These are phyloP conservation scores for Hypotaenidia philippensis DNA, from an alignment of 2,797 vertebrate genomes.

Conservation along the genomic window DNA sequence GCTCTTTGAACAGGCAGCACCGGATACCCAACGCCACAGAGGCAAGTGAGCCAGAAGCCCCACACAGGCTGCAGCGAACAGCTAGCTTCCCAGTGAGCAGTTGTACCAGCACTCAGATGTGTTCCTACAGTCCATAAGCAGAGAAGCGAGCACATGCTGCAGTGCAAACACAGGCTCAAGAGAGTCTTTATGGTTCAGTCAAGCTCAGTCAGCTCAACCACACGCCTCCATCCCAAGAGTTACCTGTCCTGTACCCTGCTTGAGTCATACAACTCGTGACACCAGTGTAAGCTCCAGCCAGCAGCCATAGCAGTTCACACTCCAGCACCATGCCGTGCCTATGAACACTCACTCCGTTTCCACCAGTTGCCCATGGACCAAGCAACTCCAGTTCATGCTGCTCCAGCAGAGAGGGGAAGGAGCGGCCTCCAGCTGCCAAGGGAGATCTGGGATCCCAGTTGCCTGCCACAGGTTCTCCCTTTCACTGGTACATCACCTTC, in stretches of 20 bases:
- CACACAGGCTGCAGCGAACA: background rate
- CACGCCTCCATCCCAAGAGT: fast-evolving
- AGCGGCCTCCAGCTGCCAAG: too few relatives aligned
- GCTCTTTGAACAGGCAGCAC: background rate
- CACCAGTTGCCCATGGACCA: too few relatives aligned
- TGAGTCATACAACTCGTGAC: fast-evolving
- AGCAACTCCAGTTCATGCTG: too few relatives aligned
- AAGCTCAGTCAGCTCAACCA: background rate
- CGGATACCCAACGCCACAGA: too few relatives aligned
- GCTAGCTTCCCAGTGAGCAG: fast-evolving
- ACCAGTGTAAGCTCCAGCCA: background rate
- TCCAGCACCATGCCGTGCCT: background rate
- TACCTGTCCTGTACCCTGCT: fast-evolving
- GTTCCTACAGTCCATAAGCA: too few relatives aligned
- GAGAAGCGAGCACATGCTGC: fast-evolving
- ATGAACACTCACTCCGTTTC: fast-evolving
- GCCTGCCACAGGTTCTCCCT: fast-evolving
- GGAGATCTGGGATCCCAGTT: fast-evolving
- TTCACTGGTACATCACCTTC: too few relatives aligned
- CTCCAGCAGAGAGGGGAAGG: too few relatives aligned
- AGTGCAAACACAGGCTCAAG: background rate
- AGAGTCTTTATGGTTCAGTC: too few relatives aligned
- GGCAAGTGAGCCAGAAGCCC: background rate
- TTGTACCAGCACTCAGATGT: background rate
- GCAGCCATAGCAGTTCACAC: too few relatives aligned